Conservation (phyloP, 2,113 vertebrate genomes). For the Tetrao urogallus region DNA sequence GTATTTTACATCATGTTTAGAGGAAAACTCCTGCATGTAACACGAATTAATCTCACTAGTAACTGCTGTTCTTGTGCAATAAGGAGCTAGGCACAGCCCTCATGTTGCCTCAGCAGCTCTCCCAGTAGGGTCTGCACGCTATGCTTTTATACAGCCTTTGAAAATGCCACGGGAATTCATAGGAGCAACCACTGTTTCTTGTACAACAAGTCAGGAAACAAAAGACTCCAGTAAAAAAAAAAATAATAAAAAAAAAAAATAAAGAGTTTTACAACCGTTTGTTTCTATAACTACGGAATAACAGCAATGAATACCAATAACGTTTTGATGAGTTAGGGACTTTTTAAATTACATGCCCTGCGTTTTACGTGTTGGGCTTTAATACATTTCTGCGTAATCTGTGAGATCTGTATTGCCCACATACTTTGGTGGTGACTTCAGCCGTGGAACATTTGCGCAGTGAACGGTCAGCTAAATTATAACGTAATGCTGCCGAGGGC, state of each 20-base stretch:
- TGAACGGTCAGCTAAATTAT: neutral
- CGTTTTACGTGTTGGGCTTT: neutral
- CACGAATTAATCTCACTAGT: neutral
- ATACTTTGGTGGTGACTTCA: neutral
- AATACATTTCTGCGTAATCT: neutral
- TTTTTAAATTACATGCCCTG: neutral
- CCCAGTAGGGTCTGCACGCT: rapidly evolving
- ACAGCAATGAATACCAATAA: rapidly evolving
- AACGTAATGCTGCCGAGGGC: neutral
- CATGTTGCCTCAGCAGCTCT: neutral
- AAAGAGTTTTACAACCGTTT: neutral
- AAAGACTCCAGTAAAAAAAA: neutral
- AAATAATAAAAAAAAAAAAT: no score
- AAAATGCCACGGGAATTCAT: neutral
- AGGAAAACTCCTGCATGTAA: neutral
- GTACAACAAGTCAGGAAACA: neutral
- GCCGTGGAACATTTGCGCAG: neutral
- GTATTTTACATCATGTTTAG: neutral
- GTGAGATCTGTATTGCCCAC: neutral
- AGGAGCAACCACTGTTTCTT: neutral
- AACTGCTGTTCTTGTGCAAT: rapidly evolving
- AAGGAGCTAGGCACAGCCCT: rapidly evolving
- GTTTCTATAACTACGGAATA: neutral
- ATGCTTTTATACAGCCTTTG: neutral
- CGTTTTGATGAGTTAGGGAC: neutral